Percentiles rank a stretch among this genome's conserved stretches.
These are phyloP conservation scores for Pseudochirops corinnae DNA, from an alignment of 2,797 vertebrate species.

Conservation along the genomic window DNA sequence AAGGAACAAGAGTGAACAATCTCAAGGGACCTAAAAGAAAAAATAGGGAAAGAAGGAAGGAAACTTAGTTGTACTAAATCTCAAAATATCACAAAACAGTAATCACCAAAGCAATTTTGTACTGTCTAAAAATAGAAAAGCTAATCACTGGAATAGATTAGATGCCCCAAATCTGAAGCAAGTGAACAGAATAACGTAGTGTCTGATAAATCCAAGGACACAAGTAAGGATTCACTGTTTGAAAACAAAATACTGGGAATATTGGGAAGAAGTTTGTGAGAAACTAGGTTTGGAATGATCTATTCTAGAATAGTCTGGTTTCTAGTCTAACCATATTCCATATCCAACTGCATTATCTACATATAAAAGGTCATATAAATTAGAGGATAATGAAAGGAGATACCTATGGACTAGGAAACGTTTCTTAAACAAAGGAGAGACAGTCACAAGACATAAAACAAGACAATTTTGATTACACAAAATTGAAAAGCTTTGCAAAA, in stretches of 20 bases:
- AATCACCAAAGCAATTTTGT: not conserved
- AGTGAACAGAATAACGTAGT: not conserved
- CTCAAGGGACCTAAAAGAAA: not conserved
- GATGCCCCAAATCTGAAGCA: not conserved
- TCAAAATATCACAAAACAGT: not conserved
- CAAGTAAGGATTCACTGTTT: not conserved
- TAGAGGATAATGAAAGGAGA: not conserved
- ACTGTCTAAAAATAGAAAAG: not conserved
- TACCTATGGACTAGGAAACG: not conserved
- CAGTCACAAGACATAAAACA: not conserved
- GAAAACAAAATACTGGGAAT: not conserved
- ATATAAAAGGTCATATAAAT: not conserved
- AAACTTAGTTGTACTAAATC: not conserved
- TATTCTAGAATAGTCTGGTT: not conserved
- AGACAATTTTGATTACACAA: not conserved
- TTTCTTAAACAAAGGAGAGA: not conserved
- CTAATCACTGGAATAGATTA: not conserved
- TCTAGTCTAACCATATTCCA: not conserved
- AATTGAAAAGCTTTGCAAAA: not conserved
- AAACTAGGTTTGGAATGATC: not conserved
- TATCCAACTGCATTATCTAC: not conserved
- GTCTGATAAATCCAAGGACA: not conserved
- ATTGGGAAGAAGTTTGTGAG: not conserved
- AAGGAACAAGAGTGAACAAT: slow-evolving; percentile 11
- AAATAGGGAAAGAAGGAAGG: not conserved